Evolutionary conservation across 2,797 vertebrate species (phyloP), one percentile per base, ranked within the genome.

Genomic region (Acanthurus leucopareius): DNA sequence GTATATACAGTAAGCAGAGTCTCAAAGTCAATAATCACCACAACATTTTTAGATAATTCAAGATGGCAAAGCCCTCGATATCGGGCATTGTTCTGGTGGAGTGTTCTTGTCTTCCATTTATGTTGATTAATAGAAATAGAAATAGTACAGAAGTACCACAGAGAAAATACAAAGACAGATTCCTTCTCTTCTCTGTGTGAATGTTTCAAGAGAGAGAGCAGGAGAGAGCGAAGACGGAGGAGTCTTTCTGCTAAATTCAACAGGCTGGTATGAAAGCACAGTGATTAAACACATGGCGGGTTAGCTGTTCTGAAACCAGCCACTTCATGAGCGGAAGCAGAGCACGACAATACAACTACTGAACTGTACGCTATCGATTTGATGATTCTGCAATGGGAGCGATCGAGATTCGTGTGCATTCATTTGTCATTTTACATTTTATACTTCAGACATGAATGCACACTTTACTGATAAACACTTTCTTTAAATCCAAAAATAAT

Each of bases 191-290:
- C 70, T 78, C 75, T 69, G 52, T 84, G 82, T 73, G 73, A 85
- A 54, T 60, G 62, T 75, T 69, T 84, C 32, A 32, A 52, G n/a
- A 25, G 69, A 85, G 69, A 13, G 63, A 73, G 57, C 2, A 7
- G 32, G 64, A 83, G 54, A 38, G 19, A 38, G 32, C 32, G 28
- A 40, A 68, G 69, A 81, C 89, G 73, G 81, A 63, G 70, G 87
- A 87, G 79, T 69, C 70, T 86, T 88, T 80, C 88, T 93, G 94
- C 89, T 90, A 94, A 94, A 95, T 95, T 95, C 94, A 92, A 91
- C 93, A 92, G 83, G 85, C 82, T 80, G 84, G 86, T 93, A 92
- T 91, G 92, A 95, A 95, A 91, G 89, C 91, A 88, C 88, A 87
- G 90, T 93, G 89, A 88, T 91, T 85, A 86, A 90, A 90, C 74